Conservation (phyloP, 2,888 invertebrate genomes). For the Ichneumoninae sp. region DNA sequence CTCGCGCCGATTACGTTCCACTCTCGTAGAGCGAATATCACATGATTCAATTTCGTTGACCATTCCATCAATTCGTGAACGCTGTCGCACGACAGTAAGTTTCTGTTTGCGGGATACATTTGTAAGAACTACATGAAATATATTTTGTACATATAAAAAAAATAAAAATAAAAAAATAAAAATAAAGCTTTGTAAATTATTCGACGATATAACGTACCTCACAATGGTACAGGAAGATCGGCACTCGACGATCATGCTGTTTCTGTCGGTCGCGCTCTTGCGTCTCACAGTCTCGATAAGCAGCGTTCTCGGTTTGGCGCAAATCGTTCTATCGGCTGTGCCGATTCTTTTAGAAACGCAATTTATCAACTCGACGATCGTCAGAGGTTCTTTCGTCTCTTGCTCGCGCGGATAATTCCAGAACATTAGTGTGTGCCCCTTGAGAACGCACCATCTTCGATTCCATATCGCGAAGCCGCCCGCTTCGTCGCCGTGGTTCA, state of each 20-base stretch:
- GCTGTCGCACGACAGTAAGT: constrained; percentile 85
- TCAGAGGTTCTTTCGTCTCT: constrained; percentile 79
- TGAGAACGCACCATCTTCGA: constrained; percentile 86
- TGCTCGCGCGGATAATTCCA: constrained; percentile 86
- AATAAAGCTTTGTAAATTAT: background rate
- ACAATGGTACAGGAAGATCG: constrained; percentile 66
- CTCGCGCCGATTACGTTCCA: constrained; percentile 81
- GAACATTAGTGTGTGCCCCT: constrained; percentile 83
- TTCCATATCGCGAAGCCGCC: constrained; percentile 85
- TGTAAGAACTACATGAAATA: background rate
- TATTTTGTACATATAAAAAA: background rate
- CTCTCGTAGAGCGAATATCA: constrained; percentile 82
- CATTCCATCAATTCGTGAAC: constrained; percentile 84
- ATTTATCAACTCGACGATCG: constrained; percentile 82
- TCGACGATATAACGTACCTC: constrained; percentile 64
- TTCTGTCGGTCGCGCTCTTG: constrained; percentile 64
- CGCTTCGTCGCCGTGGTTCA: constrained; percentile 84
- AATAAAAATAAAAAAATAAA: background rate
- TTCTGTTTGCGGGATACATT: constrained; percentile 68
- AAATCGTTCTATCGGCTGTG: constrained; percentile 83
- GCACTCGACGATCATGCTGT: constrained; percentile 70
- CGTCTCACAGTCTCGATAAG: constrained; percentile 77
- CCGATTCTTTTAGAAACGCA: constrained; percentile 79
- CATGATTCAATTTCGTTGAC: constrained; percentile 84
- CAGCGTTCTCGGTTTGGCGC: constrained; percentile 85